Conservation (phyloP, 2,888 invertebrate genomes). For the Tetropium fuscum region DNA sequence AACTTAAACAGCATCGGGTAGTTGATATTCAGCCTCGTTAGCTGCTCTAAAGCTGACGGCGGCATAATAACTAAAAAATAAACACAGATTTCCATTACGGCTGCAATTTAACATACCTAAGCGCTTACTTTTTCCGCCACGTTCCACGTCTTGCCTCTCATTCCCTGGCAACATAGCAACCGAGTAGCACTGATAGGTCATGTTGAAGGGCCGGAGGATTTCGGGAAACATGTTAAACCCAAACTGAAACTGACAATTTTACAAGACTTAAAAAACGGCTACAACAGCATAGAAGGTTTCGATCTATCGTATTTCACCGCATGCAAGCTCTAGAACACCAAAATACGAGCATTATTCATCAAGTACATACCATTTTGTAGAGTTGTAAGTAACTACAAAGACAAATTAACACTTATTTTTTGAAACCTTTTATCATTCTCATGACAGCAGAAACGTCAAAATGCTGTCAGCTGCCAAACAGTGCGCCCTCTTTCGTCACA, state of each 20-base stretch:
- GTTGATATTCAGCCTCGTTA: conserved; percentile 93
- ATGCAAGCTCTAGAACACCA: no score
- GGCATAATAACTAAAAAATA: conserved; percentile 93
- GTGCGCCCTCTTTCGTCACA: no score
- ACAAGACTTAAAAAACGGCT: no score
- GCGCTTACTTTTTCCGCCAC: conserved; percentile 96
- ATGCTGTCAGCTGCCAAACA: no score
- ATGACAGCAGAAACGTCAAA: no score
- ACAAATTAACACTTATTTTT: no score
- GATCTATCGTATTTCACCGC: no score
- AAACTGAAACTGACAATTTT: conserved; percentile 77
- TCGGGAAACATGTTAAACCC: conserved; percentile 92
- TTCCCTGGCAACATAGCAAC: conserved; percentile 96
- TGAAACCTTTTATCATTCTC: no score
- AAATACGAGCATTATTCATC: no score
- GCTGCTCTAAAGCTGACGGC: conserved; percentile 92
- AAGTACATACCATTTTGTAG: no score
- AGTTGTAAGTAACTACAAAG: no score
- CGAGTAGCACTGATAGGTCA: conserved; percentile 91
- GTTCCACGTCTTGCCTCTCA: conserved; percentile 93
- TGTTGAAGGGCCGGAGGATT: conserved; percentile 82
- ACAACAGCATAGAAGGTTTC: no score
- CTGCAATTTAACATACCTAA: conserved; percentile 15
- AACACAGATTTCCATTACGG: conserved; percentile 6
- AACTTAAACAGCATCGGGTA: conserved; percentile 99